Percentiles rank a stretch among this genome's conserved stretches.
Conservation (phyloP, 1,140 invertebrate species). For the Drosophila repleta region DNA sequence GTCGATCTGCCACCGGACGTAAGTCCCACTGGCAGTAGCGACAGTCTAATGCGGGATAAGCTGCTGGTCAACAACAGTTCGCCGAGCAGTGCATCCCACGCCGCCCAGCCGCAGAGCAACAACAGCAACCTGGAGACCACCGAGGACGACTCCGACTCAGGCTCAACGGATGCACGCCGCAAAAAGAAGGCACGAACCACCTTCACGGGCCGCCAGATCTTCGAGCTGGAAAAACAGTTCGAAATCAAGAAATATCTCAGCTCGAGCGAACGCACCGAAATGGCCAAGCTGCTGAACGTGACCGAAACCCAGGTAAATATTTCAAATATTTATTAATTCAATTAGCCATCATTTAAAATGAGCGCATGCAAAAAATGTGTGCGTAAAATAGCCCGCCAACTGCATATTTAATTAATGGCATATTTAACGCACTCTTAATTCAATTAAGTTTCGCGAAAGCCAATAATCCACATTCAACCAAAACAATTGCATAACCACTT, state of each 20-base stretch:
- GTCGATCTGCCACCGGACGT: slow-evolving; percentile 60
- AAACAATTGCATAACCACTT: slow-evolving; percentile 29
- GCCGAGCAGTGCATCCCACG: slow-evolving; percentile 32
- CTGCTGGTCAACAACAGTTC: slow-evolving; percentile 57
- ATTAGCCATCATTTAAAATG: slow-evolving; percentile 9
- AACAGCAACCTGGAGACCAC: slow-evolving; percentile 75
- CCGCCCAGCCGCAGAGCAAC: slow-evolving; percentile 9
- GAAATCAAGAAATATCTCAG: slow-evolving; percentile 98
- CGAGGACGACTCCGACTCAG: slow-evolving; percentile 86
- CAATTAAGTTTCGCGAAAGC: slow-evolving; percentile 32
- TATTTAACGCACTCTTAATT: slow-evolving; percentile 42
- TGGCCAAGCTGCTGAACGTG: slow-evolving; percentile 96
- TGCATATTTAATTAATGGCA: slow-evolving; percentile 38
- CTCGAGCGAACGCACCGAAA: slow-evolving; percentile 96
- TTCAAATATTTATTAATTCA: background rate
- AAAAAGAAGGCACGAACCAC: slow-evolving; percentile 98
- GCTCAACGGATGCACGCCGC: slow-evolving; percentile 88
- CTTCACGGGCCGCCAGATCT: slow-evolving; percentile 97
- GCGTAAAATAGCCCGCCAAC: slow-evolving; percentile 6
- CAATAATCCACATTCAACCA: slow-evolving; percentile 39
- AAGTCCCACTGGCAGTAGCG: slow-evolving; percentile 72
- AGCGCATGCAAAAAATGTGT: background rate
- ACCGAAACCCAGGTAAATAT: slow-evolving; percentile 96
- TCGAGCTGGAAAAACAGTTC: slow-evolving; percentile 97
- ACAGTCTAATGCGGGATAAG: slow-evolving; percentile 72